A percentile compares a stretch with the other conserved stretches of the same genome.
Evolutionary conservation across 2,888 invertebrate species (phyloP).

Genomic region (Epinotia bilunana): DNA sequence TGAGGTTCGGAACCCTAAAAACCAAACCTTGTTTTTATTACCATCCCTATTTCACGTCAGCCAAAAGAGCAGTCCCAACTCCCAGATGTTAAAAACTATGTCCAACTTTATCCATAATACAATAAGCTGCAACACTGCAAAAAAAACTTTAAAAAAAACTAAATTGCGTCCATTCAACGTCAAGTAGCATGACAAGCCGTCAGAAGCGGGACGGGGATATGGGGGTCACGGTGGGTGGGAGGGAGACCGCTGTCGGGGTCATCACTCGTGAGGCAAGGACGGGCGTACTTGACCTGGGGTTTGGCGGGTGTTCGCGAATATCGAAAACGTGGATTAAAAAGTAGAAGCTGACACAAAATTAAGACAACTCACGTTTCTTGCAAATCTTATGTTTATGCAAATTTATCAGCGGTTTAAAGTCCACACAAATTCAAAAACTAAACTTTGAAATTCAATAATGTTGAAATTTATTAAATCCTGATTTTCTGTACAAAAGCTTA

Average conservation of each 20-base stretch:
- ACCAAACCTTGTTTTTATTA: no score
- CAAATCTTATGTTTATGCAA: no score
- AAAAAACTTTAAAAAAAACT: not conserved
- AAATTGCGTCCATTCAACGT: constrained; percentile 24
- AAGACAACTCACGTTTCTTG: no score
- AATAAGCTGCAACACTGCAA: constrained; percentile 18
- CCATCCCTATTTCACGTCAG: no score
- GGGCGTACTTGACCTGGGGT: constrained; percentile 41
- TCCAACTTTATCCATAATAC: constrained; percentile 18
- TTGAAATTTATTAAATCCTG: no score
- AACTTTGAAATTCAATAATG: no score
- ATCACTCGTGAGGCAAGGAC: constrained; percentile 34
- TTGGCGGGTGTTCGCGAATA: constrained; percentile 23
- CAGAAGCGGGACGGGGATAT: constrained; percentile 14
- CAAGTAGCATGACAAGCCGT: constrained; percentile 19
- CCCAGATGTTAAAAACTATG: not conserved
- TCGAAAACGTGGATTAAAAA: not conserved
- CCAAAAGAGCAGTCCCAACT: not conserved
- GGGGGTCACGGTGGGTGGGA: constrained; percentile 28
- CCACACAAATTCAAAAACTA: no score
- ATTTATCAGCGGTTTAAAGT: no score
- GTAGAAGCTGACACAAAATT: no score
- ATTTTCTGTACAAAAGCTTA: no score
- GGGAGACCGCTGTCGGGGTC: constrained; percentile 38
- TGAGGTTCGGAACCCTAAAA: no score